These are phyloP conservation scores for Eugnorisma glareosa DNA, from an alignment of 2,888 invertebrate genomes.

Conservation along the genomic window DNA sequence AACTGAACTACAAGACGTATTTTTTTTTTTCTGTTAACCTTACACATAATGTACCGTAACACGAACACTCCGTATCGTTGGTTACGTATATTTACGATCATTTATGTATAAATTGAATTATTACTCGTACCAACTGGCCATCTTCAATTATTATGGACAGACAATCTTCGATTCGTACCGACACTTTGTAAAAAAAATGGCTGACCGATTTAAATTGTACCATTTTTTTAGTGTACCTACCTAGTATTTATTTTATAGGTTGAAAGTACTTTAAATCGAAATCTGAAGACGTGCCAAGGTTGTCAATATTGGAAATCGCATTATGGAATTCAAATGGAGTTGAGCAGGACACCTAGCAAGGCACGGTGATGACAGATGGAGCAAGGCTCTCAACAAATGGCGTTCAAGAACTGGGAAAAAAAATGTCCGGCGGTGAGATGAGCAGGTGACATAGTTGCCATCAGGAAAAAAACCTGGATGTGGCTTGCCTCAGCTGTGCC, in stretches of 20 bases:
- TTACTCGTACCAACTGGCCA: constrained; percentile 57
- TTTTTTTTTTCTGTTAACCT: constrained; percentile 34
- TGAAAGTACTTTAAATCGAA: neutral
- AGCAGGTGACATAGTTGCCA: no score
- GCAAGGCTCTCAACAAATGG: no score
- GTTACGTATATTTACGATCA: constrained; percentile 65
- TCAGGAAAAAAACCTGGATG: no score
- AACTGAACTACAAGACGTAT: neutral
- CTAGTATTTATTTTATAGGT: neutral
- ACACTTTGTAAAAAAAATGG: constrained; percentile 47
- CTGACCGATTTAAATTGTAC: constrained; percentile 48
- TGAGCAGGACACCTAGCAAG: no score
- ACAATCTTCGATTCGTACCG: constrained; percentile 52
- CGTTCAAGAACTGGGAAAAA: no score
- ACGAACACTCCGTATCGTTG: constrained; percentile 57
- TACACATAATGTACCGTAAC: constrained; percentile 61
- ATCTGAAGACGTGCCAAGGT: no score
- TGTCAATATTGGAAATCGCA: no score
- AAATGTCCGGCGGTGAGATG: no score
- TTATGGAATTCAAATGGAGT: no score
- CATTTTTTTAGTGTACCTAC: constrained; percentile 39
- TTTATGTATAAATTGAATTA: constrained; percentile 68
- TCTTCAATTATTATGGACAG: constrained; percentile 53
- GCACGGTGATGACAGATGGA: no score
- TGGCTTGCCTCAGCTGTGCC: no score